A percentile compares a stretch with the other conserved stretches of the same genome.
These are phyloP conservation scores for Ctenosaura bakeri DNA, from an alignment of 2,797 vertebrate genomes.

Conservation along the genomic window DNA sequence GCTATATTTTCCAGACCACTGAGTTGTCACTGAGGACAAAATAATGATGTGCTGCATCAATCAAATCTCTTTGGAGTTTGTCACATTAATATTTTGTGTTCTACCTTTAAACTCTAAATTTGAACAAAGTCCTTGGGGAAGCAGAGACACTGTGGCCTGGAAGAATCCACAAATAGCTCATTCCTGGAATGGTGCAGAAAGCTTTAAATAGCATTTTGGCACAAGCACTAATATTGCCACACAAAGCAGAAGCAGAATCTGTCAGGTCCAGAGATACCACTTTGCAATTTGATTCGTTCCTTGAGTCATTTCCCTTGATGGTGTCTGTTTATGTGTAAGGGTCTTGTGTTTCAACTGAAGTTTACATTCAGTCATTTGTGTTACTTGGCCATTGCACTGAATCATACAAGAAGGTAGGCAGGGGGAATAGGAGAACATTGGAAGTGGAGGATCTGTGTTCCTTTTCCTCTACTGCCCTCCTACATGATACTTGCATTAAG, in stretches of 20 bases:
- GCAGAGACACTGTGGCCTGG: neutral
- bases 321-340: neutral
- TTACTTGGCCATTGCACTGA: neutral
- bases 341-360: neutral
- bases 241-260: too few species aligned
- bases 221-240: neutral
- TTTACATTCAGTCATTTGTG: neutral
- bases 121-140: neutral
- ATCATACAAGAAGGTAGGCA: neutral
- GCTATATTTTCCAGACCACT: neutral
- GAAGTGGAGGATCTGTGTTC: neutral
- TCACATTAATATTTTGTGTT: neutral
- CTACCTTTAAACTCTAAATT: neutral
- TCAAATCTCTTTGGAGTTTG: neutral
- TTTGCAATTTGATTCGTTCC: neutral
- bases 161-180: neutral
- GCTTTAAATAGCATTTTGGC: constrained; percentile 20
- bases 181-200: neutral
- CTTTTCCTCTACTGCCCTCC: neutral
- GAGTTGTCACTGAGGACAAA: neutral
- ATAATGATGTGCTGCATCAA: neutral
- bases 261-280: neutral
- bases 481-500: neutral
- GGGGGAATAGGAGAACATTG: neutral
- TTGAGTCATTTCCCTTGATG: neutral